phyloP scores from a whole-genome alignment of 2,888 invertebrate species.

The Mesodorylaimus sp. region DNA sequence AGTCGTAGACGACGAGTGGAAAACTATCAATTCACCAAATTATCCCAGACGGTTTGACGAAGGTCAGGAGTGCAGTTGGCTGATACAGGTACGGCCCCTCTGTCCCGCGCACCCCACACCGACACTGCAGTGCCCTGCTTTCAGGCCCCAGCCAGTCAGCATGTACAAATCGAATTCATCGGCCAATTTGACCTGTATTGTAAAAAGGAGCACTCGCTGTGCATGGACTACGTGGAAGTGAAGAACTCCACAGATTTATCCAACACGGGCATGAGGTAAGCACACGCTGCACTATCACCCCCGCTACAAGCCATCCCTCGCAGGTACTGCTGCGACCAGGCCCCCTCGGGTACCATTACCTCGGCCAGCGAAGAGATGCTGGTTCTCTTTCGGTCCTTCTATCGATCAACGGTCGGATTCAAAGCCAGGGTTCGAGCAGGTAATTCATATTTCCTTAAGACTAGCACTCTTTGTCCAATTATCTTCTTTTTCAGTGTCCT shows the following conservation, averaged over 20 bases:
- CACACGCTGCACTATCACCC: background rate
- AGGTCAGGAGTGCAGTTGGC: slow-evolving; percentile 29
- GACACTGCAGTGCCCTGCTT: background rate
- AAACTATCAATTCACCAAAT: slow-evolving; percentile 21
- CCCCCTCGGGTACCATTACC: slow-evolving; percentile 21
- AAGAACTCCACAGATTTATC: slow-evolving; percentile 29
- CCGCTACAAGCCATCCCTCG: too few relatives aligned
- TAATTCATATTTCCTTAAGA: too few relatives aligned
- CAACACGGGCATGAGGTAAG: slow-evolving; percentile 30
- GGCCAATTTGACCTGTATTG: slow-evolving; percentile 30
- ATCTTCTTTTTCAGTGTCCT: too few relatives aligned
- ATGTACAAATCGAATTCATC: slow-evolving; percentile 26
- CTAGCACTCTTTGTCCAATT: too few relatives aligned
- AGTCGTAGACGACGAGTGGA: slow-evolving; percentile 11
- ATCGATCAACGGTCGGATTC: slow-evolving; percentile 28
- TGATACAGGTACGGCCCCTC: slow-evolving; percentile 14
- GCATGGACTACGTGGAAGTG: slow-evolving; percentile 31
- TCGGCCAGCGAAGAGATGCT: slow-evolving; percentile 29
- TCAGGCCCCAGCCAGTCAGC: slow-evolving; percentile 22
- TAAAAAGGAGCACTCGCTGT: slow-evolving; percentile 28
- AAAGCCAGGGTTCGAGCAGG: slow-evolving; percentile 23
- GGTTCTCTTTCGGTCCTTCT: slow-evolving; percentile 29
- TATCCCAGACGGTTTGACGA: slow-evolving; percentile 27
- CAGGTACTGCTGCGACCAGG: slow-evolving; percentile 29
- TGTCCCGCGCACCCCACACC: too few relatives aligned